Evolutionary conservation across 2,113 vertebrate genomes (phyloP).

Genomic region (Osmerus eperlanus): DNA sequence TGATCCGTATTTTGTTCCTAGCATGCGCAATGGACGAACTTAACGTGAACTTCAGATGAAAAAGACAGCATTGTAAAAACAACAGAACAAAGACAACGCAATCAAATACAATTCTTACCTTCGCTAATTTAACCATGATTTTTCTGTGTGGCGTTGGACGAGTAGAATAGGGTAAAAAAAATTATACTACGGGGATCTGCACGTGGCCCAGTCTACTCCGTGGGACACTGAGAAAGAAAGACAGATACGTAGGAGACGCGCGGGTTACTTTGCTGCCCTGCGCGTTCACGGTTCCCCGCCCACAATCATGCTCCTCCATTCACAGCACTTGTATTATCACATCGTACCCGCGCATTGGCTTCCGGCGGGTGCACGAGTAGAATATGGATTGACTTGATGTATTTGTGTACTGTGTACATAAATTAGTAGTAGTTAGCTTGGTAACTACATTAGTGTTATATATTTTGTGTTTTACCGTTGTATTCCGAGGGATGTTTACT

Average conservation of each 20-base stretch:
- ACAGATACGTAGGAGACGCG: slow-evolving; percentile 45
- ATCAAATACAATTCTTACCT: slow-evolving; percentile 58
- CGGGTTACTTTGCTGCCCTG: slow-evolving; percentile 50
- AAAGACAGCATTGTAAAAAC: background rate
- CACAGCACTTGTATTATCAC: background rate
- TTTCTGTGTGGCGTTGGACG: slow-evolving; percentile 33
- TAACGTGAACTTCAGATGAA: background rate
- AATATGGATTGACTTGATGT: background rate
- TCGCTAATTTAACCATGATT: slow-evolving; percentile 75
- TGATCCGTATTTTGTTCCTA: too few relatives aligned
- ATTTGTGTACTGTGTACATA: too few relatives aligned
- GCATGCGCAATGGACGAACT: too few relatives aligned
- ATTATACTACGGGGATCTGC: slow-evolving; percentile 35
- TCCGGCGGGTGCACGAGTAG: background rate
- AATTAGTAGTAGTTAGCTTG: too few relatives aligned
- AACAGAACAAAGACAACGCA: background rate
- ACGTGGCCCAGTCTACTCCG: slow-evolving; percentile 61
- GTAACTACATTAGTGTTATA: too few relatives aligned
- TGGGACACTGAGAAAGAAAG: slow-evolving; percentile 63
- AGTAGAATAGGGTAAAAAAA: slow-evolving; percentile 13
- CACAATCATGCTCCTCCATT: slow-evolving; percentile 46
- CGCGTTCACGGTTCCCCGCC: slow-evolving; percentile 48
- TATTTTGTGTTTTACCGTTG: too few relatives aligned
- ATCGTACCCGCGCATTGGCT: slow-evolving; percentile 44
- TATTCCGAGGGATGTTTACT: too few relatives aligned